Evolutionary conservation across 2,888 invertebrate species (phyloP), one percentile per base, ranked within the genome.

Genomic region (Orthonychiurus folsomi): DNA sequence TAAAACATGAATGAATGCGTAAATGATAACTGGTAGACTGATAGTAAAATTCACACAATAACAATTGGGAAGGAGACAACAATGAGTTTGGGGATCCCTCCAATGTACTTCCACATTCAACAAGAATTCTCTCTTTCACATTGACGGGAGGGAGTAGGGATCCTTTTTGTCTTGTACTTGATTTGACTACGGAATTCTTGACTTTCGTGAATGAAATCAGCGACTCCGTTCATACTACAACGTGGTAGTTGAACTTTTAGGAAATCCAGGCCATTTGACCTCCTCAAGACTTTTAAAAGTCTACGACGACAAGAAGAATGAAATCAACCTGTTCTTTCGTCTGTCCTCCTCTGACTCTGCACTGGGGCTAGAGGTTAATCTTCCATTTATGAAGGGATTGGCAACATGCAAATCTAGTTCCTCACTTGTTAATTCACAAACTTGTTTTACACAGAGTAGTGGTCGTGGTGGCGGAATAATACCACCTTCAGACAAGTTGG

Each of bases 251-350:
- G 37, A 37, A 15, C 9, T 9, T 37, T 37, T 37, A 37, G 37
- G 9, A 37, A 9, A 37, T 37, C 37, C 37, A 37, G 37, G 37
- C 37, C 37, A 37, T 37, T n/a, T n/a, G 9, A 37, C 37, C 37
- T 37, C 37, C 37, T 37, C 37, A n/a, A n/a, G n/a, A n/a, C n/a
- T n/a, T 37, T 15, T 37, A 5, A 37, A 37, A 37, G 37, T 9
- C 37, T 37, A 9, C 37, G 15, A 37, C 37, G 15, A 37, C 15
- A 15, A 37, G 15, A 15, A 37, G 15, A 37, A 15, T 9, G 15
- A 37, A 58, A 21, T 62, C 50, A 61, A 61, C 61, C 61, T 61
- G 61, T 61, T 61, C 56, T 47, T 28, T 47, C 54, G 47, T 12
- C 26, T 21, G 9, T 54, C 54, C 47, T 21, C 24, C 47, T 18